These are phyloP conservation scores for Incurvaria masculella DNA, from an alignment of 2,888 invertebrate genomes.

Conservation along the genomic window DNA sequence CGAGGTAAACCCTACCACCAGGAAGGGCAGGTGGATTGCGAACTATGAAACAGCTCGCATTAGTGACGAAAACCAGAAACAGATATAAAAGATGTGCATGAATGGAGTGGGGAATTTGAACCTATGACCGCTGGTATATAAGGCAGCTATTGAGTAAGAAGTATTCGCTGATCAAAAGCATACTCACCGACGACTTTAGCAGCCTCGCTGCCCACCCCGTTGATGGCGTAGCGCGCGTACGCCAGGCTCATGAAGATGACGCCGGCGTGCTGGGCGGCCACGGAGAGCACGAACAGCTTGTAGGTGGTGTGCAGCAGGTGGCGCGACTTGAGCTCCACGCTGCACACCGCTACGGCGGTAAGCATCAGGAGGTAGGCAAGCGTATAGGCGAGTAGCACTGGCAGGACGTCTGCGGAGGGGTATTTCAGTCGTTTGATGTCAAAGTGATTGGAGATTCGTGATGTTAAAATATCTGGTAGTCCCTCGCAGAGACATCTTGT, in stretches of 20 bases:
- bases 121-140: no score
- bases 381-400: conserved; percentile 72
- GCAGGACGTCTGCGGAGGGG: conserved; percentile 83
- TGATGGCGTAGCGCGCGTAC: conserved; percentile 73
- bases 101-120: not conserved
- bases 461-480: no score
- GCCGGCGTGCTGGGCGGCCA: conserved; percentile 67
- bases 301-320: conserved; percentile 87
- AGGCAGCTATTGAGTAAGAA: no score
- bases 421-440: no score
- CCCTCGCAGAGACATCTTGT: no score
- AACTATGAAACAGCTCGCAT: no score
- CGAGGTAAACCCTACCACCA: no score
- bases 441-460: no score
- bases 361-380: conserved; percentile 70
- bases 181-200: conserved; percentile 46
- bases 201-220: conserved; percentile 61
- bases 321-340: conserved; percentile 71
- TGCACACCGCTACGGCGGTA: conserved; percentile 68
- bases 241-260: conserved; percentile 67
- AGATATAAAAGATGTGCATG: no score
- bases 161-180: no score
- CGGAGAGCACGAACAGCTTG: conserved; percentile 75
- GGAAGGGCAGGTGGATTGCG: no score
- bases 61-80: no score